These are phyloP conservation scores for Aurelia aurita complex sp. Pacific DNA, from an alignment of 30 jellyfish, hydroid and myxozoan genomes.

Conservation along the genomic window DNA sequence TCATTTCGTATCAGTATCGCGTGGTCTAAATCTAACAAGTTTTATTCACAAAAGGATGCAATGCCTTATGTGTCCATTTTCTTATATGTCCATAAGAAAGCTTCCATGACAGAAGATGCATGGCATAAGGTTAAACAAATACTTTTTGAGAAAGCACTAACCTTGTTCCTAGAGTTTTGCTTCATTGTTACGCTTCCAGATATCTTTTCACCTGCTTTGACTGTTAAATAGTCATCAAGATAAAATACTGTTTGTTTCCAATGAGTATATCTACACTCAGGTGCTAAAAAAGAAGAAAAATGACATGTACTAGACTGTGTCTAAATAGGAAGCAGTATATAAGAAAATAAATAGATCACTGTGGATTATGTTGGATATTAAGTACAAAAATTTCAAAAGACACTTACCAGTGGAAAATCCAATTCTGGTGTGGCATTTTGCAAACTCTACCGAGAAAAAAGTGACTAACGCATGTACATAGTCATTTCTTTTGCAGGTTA, in stretches of 20 bases:
- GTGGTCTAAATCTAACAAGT: no score
- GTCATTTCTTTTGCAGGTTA: conserved; percentile 84
- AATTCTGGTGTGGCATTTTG: conserved; percentile 92
- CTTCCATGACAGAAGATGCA: no score
- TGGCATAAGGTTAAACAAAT: no score
- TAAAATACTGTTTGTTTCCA: conserved; percentile 98
- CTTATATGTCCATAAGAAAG: no score
- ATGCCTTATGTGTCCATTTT: no score
- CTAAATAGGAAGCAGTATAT: no score
- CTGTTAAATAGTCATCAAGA: conserved; percentile 86
- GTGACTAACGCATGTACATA: conserved; percentile 98
- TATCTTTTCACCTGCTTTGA: conserved; percentile 85
- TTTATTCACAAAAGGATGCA: no score
- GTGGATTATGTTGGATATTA: no score
- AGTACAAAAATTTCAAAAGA: no score
- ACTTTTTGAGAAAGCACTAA: background rate
- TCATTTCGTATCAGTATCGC: no score
- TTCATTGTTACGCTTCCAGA: conserved; percentile 74
- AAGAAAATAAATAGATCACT: no score
- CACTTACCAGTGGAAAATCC: conserved; percentile 70
- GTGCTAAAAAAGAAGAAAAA: conserved; percentile 60
- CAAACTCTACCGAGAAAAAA: conserved; percentile 87
- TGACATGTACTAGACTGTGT: background rate
- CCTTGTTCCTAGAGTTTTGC: conserved; percentile 88
- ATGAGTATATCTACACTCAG: conserved; percentile 93